Evolutionary conservation across 2,797 vertebrate species (phyloP), one percentile per base, ranked within the genome.

Genomic region (Petrocephalus sullivani): DNA sequence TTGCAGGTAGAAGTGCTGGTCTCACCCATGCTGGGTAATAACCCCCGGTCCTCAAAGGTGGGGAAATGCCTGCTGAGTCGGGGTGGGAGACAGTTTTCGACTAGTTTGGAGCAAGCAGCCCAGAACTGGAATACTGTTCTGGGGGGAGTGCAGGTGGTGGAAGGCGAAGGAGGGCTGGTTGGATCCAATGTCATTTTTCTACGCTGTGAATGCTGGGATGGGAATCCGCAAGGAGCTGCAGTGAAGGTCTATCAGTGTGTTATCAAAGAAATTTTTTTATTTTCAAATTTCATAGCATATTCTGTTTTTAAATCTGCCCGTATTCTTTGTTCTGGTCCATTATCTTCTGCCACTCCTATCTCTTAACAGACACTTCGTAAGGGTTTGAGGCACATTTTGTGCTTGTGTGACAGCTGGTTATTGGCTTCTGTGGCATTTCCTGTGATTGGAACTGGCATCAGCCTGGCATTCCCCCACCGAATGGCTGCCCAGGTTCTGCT

Each of bases 341-440:
- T 33, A 2, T 91, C 64, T 12, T 71, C 23, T 82, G n/a, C 53
- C 75, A n/a, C 46, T 28, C 89, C 37, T 7, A 61, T 88, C 54
- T 61, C 51, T 9, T 28, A 60, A 0, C 91, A 95, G 95, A 91
- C 3, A 64, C 88, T 95, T 82, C 91, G 89, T 57, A 37, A 86
- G 4, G 88, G 92, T 16, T 85, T 94, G 41, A 88, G 37, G 53
- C 89, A 78, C 0, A 33, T 90, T 12, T 89, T 95, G 46, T 3
- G 61, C 7, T 87, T 28, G 67, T 95, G 94, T 89, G 86, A 87
- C 0, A 60, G 2, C 2, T 88, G 12, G 85, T 91, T 88, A 7
- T 92, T 90, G 21, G 37, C 37, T 12, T 95, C 94, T 1, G 89
- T 95, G 23, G 92, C 92, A 6, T 46, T 95, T 78, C 94, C 95